These are phyloP conservation scores for Drosophila rufa DNA, from an alignment of 1,140 invertebrate species.

Conservation along the genomic window DNA sequence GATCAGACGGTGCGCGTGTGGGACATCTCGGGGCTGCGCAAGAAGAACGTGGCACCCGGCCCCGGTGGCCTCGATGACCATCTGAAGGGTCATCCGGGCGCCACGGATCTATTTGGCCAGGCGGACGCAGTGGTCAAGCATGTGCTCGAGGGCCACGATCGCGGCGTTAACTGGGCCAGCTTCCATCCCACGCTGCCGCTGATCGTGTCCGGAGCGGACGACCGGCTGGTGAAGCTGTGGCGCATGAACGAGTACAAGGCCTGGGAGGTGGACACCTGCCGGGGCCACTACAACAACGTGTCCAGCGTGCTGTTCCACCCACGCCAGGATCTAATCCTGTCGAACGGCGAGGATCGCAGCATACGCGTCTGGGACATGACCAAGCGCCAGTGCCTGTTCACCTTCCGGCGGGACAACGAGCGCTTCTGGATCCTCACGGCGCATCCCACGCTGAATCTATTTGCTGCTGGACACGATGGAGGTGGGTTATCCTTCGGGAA, in stretches of 20 bases:
- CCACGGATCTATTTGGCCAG: slow-evolving; percentile 98
- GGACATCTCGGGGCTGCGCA: slow-evolving; percentile 98
- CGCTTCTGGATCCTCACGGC: slow-evolving; percentile 98
- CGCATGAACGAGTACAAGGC: slow-evolving; percentile 99
- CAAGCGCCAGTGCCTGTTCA: slow-evolving; percentile 98
- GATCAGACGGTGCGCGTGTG: slow-evolving; percentile 99
- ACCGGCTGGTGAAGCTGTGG: slow-evolving; percentile 99
- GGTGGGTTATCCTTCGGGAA: slow-evolving; percentile 88
- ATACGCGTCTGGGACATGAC: slow-evolving; percentile 99
- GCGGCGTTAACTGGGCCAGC: slow-evolving; percentile 99
- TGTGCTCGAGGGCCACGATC: slow-evolving; percentile 98
- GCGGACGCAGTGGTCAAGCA: slow-evolving; percentile 99
- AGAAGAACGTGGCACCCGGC: slow-evolving; percentile 99
- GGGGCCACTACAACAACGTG: slow-evolving; percentile 99
- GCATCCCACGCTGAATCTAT: slow-evolving; percentile 94
- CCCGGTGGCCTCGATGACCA: slow-evolving; percentile 96
- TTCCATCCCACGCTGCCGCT: slow-evolving; percentile 98
- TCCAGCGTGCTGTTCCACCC: slow-evolving; percentile 99
- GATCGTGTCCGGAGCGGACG: slow-evolving; percentile 99
- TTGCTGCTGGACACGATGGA: slow-evolving; percentile 98
- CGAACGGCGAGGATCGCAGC: slow-evolving; percentile 99
- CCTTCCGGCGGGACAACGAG: slow-evolving; percentile 97
- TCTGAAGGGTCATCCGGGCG: slow-evolving; percentile 91
- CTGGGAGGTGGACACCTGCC: slow-evolving; percentile 99
- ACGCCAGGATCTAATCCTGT: slow-evolving; percentile 97